Base-by-base conservation (phyloP, 1,140 invertebrate genomes). In the honey bee (Apis mellifera) region DNA sequence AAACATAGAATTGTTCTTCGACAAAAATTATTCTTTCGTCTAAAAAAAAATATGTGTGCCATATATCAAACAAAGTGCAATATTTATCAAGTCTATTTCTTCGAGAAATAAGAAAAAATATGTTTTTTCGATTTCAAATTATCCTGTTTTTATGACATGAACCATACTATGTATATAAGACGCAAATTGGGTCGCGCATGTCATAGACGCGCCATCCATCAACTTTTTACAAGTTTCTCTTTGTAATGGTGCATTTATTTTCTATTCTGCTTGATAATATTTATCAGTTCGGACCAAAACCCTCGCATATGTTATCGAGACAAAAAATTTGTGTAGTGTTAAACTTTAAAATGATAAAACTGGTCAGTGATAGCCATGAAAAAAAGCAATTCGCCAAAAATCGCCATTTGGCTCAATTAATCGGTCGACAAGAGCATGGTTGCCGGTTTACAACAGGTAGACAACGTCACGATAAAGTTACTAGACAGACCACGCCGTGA, bases 381-480 rank as follows among this genome's bases (percentile, higher is more conserved):
- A 64, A 42, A 75, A 86, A 78, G 68, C 57, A 62, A 57, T 77
- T 59, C 81, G 57, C 68, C 86, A 54, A 87, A 86, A 87, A 87
- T 83, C 81, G 54, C 69, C 69, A 55, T 19, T 82, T 79, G 71
- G 64, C 21, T 71, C 62, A 19, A 87, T 87, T 86, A 86, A 83
- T 86, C 50, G 65, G 59, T 57, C 42, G 32, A n/a, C 74, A 52
- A 21, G 55, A 32, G 84, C 90, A 75, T n/a, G 71, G 89, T 91
- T 92, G 89, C 89, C 90, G 77, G 82, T 59, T 89, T 82, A 77
- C 81, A 82, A 82, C 86, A 83, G 70, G 81, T 89, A 85, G 59
- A n/a, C 65, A 62, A 57, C 73, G 70, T 59, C 55, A 75, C n/a
- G 64, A 54, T 21, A 82, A 74, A 79, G 82, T 78, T 86, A 78